Base-by-base conservation (phyloP, 2,888 invertebrate species). In the Nomada fucata region DNA sequence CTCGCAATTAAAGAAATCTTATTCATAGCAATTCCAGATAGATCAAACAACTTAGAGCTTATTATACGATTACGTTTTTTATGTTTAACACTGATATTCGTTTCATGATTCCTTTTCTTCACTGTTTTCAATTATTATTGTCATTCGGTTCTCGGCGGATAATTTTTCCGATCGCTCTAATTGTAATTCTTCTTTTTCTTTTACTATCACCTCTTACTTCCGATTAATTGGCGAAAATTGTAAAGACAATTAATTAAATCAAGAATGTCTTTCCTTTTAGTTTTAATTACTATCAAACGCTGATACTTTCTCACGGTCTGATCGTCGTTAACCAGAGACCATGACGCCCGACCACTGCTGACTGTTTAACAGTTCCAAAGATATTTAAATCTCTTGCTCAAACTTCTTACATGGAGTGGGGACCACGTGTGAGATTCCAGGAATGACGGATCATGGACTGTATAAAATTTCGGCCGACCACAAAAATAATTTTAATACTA, bases 331-430 rank as follows among this genome's bases (percentile, higher is more conserved):
- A 65, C 57, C 67, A 57, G 68, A 71, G 57, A 55, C 53, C 67
- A 71, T 76, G 42, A 68, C 76, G 71, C 15, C 47, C 60, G 60
- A 68, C 77, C 64, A 84, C 84, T 79, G 74, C 60, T 57, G 61
- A 63, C 72, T 57, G 76, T 79, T 79, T 71, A 79, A 84, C 73
- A 82, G 82, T 85, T 79, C 79, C 84, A 64, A 77, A 79, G 79
- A 84, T 85, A 82, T 85, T 85, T 85, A 79, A 85, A 84, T 79
- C 79, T 59, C 68, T 36, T 74, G 61, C 74, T 67, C 67, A 68
- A 67, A 81, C 61, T 68, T 61, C 73, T 79, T 26, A 50, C 73
- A 64, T 52, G 71, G 57, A 78, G 85, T 84, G 82, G 84, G 82
- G 84, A 76, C 52, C 60, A 59, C 64, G 47, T 63, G 60, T 11